Percentiles rank a stretch among this genome's conserved stretches.
phyloP scores from a whole-genome alignment of 2,888 invertebrate genomes.

The Corbicula japonica region DNA sequence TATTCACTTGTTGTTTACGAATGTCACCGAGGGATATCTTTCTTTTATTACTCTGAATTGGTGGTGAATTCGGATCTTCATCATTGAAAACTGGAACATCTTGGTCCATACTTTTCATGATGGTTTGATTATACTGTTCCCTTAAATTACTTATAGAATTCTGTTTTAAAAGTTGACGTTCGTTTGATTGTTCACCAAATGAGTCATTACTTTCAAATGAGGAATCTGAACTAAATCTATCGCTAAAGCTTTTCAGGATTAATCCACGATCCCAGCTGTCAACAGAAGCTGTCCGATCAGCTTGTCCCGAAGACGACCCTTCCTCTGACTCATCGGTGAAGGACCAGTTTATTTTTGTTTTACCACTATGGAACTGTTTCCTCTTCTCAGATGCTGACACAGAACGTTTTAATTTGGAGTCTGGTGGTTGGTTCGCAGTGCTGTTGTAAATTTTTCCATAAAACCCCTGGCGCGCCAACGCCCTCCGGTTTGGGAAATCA shows the following conservation, averaged over 20 bases:
- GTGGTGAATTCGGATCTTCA: neutral
- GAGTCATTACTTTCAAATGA: constrained; percentile 60
- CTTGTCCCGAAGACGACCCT: neutral
- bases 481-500: constrained; percentile 63
- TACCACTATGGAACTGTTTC: constrained; percentile 46
- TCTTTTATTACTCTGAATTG: neutral
- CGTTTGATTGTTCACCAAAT: constrained; percentile 31
- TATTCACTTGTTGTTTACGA: constrained; percentile 66
- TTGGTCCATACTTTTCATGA: constrained; percentile 55
- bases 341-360: constrained; percentile 60
- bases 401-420: constrained; percentile 13
- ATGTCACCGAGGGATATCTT: constrained; percentile 52
- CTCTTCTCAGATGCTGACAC: constrained; percentile 51
- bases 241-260: constrained; percentile 62
- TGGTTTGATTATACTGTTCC: constrained; percentile 60
- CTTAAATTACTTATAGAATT: constrained; percentile 57
- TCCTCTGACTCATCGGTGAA: constrained; percentile 55
- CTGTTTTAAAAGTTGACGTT: constrained; percentile 27
- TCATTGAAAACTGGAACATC: constrained; percentile 54
- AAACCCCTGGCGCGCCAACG: constrained; percentile 68
- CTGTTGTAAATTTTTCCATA: constrained; percentile 52
- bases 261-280: constrained; percentile 51
- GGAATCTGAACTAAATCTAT: constrained; percentile 58
- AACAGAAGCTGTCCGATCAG: constrained; percentile 4
- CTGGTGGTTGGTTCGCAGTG: neutral